Conservation (phyloP, 2,888 invertebrate species). For the Cerastis leucographa region DNA sequence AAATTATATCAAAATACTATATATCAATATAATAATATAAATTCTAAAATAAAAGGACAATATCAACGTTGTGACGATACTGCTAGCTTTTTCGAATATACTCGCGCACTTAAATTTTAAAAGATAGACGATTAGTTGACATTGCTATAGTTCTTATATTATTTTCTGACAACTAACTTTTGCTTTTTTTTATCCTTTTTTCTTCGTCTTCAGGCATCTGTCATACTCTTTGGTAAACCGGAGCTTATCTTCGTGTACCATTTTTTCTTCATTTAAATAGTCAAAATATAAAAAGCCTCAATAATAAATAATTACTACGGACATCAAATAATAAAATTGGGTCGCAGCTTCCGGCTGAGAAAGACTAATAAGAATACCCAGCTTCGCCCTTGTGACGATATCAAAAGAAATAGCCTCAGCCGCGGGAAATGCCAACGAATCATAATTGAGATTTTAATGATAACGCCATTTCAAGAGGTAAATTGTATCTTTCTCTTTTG, state of each 20-base stretch:
- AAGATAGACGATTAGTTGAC: no score
- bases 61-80: no score
- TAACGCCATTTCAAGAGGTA: conserved; percentile 29
- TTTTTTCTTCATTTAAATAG: background rate
- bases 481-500: conserved; percentile 10
- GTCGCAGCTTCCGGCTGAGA: conserved; percentile 48
- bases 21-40: no score
- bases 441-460: conserved; percentile 62
- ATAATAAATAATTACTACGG: conserved; percentile 47
- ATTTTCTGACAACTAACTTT: no score
- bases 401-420: conserved; percentile 41
- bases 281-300: conserved; percentile 13
- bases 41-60: no score
- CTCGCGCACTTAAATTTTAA: no score
- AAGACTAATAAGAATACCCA: conserved; percentile 55
- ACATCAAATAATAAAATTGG: conserved; percentile 54
- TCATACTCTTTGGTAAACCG: background rate
- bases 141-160: no score
- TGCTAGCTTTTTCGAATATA: no score
- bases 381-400: conserved; percentile 51
- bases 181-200: no score
- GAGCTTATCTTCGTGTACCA: background rate
- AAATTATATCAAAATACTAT: no score
- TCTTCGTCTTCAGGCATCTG: background rate
- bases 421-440: conserved; percentile 51